Percentiles rank a stretch among this genome's conserved stretches.
phyloP scores from a whole-genome alignment of 2,113 vertebrate genomes.

The Catagonus wagneri region DNA sequence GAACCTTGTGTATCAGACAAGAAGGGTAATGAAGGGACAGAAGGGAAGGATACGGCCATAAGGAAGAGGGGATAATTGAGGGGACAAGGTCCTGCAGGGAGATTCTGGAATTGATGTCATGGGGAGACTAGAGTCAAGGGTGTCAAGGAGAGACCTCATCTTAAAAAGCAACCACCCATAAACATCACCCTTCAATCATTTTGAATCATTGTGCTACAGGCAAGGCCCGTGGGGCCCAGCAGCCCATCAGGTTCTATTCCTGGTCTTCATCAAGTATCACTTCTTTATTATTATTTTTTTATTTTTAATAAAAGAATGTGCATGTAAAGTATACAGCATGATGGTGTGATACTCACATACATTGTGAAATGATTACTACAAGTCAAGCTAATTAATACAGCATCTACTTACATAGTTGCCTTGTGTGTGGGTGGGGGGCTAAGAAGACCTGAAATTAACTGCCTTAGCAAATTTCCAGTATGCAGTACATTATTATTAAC shows the following conservation, averaged over 20 bases:
- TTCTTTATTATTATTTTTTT: background rate
- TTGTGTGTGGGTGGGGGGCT: background rate
- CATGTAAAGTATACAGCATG: background rate
- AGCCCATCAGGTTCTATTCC: background rate
- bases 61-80: too few relatives aligned
- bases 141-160: background rate
- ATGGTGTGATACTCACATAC: background rate
- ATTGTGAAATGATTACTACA: background rate
- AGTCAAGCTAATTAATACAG: background rate
- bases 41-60: background rate
- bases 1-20: background rate
- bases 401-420: background rate
- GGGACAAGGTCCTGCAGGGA: background rate
- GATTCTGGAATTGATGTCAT: background rate
- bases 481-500: background rate
- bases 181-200: background rate
- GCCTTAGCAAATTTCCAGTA: background rate
- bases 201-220: background rate
- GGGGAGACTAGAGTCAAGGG: background rate
- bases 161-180: background rate
- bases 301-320: background rate
- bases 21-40: background rate
- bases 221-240: background rate
- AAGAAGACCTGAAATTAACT: background rate
- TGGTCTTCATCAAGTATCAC: background rate